Percentiles rank a stretch among this genome's conserved stretches.
Conservation (phyloP, 2,797 vertebrate species). For the Spheniscus humboldti region DNA sequence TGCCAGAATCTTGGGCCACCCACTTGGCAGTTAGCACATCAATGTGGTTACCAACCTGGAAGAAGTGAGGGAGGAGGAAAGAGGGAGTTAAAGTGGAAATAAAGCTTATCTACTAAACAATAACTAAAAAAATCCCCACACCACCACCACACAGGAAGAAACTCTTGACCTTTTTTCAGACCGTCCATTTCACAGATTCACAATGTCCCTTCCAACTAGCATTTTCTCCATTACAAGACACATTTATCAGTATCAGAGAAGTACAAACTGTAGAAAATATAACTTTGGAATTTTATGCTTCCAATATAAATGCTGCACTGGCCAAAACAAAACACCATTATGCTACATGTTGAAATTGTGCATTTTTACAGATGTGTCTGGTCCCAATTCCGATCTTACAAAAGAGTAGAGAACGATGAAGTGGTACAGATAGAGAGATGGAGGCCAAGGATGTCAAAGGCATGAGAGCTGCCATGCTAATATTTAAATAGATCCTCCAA, state of each 20-base stretch:
- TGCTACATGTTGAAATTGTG: not conserved
- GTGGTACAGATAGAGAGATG: not conserved
- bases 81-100: not conserved
- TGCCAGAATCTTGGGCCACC: slow-evolving; percentile 96
- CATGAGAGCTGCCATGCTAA: not conserved
- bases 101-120: not conserved
- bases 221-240: not conserved
- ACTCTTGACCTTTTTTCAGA: not conserved
- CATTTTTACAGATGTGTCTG: not conserved
- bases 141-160: not conserved
- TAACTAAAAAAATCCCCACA: not conserved
- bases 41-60: slow-evolving; percentile 92
- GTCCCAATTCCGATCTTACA: not conserved
- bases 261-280: not conserved
- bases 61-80: not conserved
- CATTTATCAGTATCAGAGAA: not conserved
- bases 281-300: not conserved
- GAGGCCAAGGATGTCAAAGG: not conserved
- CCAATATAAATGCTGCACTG: not conserved
- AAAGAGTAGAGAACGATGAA: not conserved
- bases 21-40: slow-evolving; percentile 92
- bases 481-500: not conserved
- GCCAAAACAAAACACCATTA: not conserved
- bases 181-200: not conserved
- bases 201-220: not conserved